Evolutionary conservation across 2,113 vertebrate genomes (phyloP), one percentile per base, ranked within the genome.

Genomic region (Oreocharis arfaki): DNA sequence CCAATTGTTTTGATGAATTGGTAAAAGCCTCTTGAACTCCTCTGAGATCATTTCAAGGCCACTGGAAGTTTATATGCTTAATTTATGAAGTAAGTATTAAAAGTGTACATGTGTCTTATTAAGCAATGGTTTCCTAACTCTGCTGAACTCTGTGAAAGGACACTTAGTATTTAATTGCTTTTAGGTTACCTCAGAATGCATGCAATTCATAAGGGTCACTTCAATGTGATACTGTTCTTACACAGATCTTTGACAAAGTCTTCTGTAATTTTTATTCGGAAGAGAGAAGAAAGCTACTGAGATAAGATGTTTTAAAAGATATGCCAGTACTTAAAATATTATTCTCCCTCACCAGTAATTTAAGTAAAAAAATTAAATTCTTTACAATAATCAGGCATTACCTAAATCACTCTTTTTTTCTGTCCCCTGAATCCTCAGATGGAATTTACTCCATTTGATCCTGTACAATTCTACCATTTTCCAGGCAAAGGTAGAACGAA

Each of bases 61-160:
- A 47, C 3, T 94, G 84, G 61, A 79, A 91, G 69, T 91, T 96
- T 83, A 87, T 30, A 76, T 35, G 59, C 44, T 55, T 89, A 90
- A 93, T 93, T 94, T 95, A 95, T 85, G 69, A 53, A 93, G 61
- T 91, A 95, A 93, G 59, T 59, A 91, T 74, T 91, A 78, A 87
- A 96, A 93, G 35, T 7, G 22, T 69, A 67, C 63, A 84, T 80
- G 78, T 59, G 82, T 77, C 92, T 90, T 74, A 35, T 94, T 83
- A 89, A 93, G 81, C 89, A 94, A 90, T 37, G 84, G 59, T 91
- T 95, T 83, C 78, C 93, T 77, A 90, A 89, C 63, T 91, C 53
- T 57, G 50, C 27, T 88, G 71, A 70, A 80, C 61, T 84, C 73
- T 41, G 53, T 49, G n/a, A 46, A 84, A 87, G 74, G 74, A 93